Base-by-base conservation (phyloP, 2,888 invertebrate species). In the Masnerella sp. region DNA sequence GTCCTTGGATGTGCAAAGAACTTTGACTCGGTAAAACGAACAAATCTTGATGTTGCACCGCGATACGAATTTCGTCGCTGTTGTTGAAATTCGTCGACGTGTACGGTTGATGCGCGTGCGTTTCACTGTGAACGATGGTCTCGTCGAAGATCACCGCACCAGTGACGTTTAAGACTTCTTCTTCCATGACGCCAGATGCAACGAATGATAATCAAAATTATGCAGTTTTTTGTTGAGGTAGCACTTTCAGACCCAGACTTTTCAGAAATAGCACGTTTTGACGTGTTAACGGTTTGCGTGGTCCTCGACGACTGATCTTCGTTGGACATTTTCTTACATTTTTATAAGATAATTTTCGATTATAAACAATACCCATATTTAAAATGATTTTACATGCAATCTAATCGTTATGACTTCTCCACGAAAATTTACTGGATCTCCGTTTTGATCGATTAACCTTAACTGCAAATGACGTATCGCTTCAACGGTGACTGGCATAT, bases 381-480 rank as follows among this genome's bases (percentile, higher is more conserved):
- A 32, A 4, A 25, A 15, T 20, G 68, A 43, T 28, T 76, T 75
- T 42, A 79, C 32, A 30, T 77, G 75, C 28, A 76, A 56, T 52
- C 76, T 58, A 40, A 80, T 58, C 11, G 77, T 80, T 47, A 72
- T 77, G 15, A 36, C 47, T 76, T 80, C 76, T 40, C 72, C 69
- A 30, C 74, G 54, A 43, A 80, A 79, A 75, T 79, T 74, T 1
- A 78, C 69, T 25, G 70, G 62, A 4, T 69, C 22, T 5, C 64
- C 71, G 56, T 77, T 65, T 52, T 80, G 80, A 75, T 78, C 76
- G 5, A 78, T 64, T 42, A 79, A 51, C 36, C 71, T 68, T 5
- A 80, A 3, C 30, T 78, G 77, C 4, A 79, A 56, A 58, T 77
- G 49, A 64, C 76, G 30, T 49, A 77, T 80, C 18, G 51, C 36